Evolutionary conservation across 2,797 vertebrate species (phyloP).

Genomic region (Notamacropus eugenii): DNA sequence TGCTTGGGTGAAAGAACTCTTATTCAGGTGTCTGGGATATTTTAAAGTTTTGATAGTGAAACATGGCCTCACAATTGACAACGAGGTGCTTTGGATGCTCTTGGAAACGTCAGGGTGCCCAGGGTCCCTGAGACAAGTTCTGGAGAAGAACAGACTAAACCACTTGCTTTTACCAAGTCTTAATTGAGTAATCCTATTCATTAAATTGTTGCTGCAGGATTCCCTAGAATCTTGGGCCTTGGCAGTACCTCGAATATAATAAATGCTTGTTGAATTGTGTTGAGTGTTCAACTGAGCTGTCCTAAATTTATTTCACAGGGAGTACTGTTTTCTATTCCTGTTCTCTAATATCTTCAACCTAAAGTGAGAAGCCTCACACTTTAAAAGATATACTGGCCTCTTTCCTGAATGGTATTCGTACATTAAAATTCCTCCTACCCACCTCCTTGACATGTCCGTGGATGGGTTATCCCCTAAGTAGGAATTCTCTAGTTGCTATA

Average conservation of each 20-base stretch:
- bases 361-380: background rate
- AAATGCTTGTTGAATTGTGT: background rate
- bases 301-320: background rate
- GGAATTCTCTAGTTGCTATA: no score
- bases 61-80: background rate
- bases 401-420: background rate
- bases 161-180: background rate
- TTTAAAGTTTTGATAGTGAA: background rate
- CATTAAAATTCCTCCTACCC: background rate
- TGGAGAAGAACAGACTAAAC: background rate
- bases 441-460: background rate
- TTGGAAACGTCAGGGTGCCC: background rate
- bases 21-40: background rate
- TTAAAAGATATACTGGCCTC: background rate
- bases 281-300: background rate
- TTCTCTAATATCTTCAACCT: background rate
- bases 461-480: background rate
- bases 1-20: background rate
- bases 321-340: background rate
- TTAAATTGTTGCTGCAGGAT: background rate
- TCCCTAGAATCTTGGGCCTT: background rate
- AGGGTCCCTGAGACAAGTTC: background rate
- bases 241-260: background rate
- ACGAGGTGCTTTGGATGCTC: background rate
- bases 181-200: background rate